phyloP scores from a whole-genome alignment of 2,888 invertebrate species.

The Drosophila mercatorum region DNA sequence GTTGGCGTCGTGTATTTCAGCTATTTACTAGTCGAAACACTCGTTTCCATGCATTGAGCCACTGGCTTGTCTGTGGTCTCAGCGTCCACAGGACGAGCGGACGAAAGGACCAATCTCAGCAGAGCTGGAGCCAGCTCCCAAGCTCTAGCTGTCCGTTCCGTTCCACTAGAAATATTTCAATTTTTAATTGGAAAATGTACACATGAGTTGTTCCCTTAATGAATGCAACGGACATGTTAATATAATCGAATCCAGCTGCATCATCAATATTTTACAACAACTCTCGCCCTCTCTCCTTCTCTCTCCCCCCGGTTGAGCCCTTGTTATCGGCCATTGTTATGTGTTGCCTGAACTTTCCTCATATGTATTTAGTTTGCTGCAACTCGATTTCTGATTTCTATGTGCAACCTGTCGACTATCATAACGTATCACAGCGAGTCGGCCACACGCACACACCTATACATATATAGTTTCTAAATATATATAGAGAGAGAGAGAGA shows the following conservation, averaged over 20 bases:
- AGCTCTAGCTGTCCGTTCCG: slow-evolving; percentile 44
- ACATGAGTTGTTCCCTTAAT: slow-evolving; percentile 81
- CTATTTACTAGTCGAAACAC: slow-evolving; percentile 39
- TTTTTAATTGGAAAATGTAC: slow-evolving; percentile 83
- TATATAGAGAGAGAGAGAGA: slow-evolving; percentile 8
- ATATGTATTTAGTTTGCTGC: slow-evolving; percentile 6
- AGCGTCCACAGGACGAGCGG: slow-evolving; percentile 23
- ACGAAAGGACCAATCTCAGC: slow-evolving; percentile 39
- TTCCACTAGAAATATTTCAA: slow-evolving; percentile 79
- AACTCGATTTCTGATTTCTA: slow-evolving; percentile 29
- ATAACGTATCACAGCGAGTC: slow-evolving; percentile 43
- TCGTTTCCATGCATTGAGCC: slow-evolving; percentile 14
- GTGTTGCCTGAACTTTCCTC: not conserved
- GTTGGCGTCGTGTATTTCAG: slow-evolving; percentile 56
- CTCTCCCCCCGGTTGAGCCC: not conserved
- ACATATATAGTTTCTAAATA: not conserved
- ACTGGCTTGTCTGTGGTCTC: not conserved
- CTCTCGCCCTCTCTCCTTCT: not conserved
- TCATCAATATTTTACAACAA: slow-evolving; percentile 57
- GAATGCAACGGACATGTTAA: slow-evolving; percentile 74
- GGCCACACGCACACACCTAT: not conserved
- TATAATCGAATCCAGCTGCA: slow-evolving; percentile 52
- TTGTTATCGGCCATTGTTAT: slow-evolving; percentile 12
- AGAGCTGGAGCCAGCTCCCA: too few relatives aligned
- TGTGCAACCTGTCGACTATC: slow-evolving; percentile 40